Conservation (phyloP, 2,113 vertebrate genomes). For the Gnathonemus longibarbis region DNA sequence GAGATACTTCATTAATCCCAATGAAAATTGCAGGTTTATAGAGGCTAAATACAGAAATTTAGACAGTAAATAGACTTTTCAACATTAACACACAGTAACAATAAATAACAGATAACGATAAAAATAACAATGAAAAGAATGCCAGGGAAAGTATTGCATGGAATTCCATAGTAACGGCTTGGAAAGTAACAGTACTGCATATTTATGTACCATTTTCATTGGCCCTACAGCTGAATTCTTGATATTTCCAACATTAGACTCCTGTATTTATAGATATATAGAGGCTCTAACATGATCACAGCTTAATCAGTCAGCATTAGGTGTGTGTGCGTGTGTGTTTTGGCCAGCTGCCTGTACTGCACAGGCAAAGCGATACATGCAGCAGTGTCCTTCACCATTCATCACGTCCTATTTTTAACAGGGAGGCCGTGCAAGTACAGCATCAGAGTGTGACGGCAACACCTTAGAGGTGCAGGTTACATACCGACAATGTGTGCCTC, state of each 20-base stretch:
- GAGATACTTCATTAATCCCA: background rate
- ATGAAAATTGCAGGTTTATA: background rate
- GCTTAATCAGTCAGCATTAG: background rate
- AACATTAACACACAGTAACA: background rate
- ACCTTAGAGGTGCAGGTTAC: constrained; percentile 22
- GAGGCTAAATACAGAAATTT: background rate
- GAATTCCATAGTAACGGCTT: background rate
- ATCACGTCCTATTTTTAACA: constrained; percentile 35
- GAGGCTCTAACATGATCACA: background rate
- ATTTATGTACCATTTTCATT: background rate
- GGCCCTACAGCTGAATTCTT: background rate
- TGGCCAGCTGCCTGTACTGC: background rate
- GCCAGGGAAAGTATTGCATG: background rate
- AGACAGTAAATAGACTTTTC: background rate
- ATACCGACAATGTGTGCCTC: constrained; percentile 20
- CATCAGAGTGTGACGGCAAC: constrained; percentile 21
- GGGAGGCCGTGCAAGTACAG: constrained; percentile 10
- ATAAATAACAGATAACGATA: background rate
- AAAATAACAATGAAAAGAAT: background rate
- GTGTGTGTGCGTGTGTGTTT: constrained; percentile 1
- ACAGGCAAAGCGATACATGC: background rate
- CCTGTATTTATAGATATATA: background rate
- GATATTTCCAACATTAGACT: background rate
- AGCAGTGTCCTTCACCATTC: background rate
- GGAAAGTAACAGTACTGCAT: background rate